Base-by-base conservation (phyloP, 2,888 invertebrate genomes). In the Trachelus iudaicus region DNA sequence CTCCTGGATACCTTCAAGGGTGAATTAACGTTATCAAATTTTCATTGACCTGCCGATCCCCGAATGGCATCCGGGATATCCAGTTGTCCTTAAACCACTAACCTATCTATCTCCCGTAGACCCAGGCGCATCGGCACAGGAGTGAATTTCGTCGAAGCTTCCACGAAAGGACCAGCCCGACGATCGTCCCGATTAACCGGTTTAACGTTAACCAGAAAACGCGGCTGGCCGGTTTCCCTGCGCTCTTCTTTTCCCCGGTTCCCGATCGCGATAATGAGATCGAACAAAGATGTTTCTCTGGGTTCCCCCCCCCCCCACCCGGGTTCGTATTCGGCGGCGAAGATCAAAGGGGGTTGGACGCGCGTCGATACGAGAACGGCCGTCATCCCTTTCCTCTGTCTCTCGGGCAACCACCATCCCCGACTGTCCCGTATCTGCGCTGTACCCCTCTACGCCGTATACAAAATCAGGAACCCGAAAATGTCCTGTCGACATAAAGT, bases 331-430 rank as follows among this genome's bases (percentile, higher is more conserved):
- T 56, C 23, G 56, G 71, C 71, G 88, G 87, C 83, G 80, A 23
- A 86, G 87, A 87, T 88, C 85, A 88, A 88, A 88, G 81, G 80
- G 79, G 74, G 79, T 79, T 79, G 81, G 81, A 80, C 80, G 83
- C 83, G 82, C 85, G 85, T 83, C 83, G 86, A 86, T 87, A 85
- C 82, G 80, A 84, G 83, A 81, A 81, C 81, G 80, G 82, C 81
- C 82, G 87, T 87, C 87, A 87, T 89, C 85, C 83, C 85, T 89
- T 87, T 89, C 86, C 83, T 82, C 87, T 86, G 56, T 12, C 56
- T 56, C 56, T 86, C 9, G 13, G 69, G 73, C 77, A 82, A 82
- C 81, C 82, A 79, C 81, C 84, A 83, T 85, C 84, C 86, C 82
- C 84, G 84, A 31, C 34, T 37, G 73, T 78, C 79, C 68, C 73